Evolutionary conservation across 1,140 invertebrate genomes (phyloP).

Genomic region (Diplogasteroides magnus): DNA sequence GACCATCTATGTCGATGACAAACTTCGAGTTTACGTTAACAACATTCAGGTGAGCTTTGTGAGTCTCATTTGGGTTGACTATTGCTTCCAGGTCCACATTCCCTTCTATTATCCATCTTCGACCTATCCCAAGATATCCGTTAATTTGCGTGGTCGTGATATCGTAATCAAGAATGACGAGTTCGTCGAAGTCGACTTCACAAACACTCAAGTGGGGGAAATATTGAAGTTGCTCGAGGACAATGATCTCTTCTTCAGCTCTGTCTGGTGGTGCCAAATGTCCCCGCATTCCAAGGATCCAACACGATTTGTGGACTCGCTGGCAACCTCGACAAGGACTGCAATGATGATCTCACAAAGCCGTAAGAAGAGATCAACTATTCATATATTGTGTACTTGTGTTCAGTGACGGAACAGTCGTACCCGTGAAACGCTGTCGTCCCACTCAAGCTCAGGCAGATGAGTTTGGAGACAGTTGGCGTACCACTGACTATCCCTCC

Average conservation of each 20-base stretch:
- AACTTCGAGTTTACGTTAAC: slow-evolving; percentile 7
- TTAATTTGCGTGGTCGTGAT: neutral
- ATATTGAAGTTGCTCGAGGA: slow-evolving; percentile 6
- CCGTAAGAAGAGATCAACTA: slow-evolving; percentile 10
- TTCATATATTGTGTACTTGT: slow-evolving; percentile 2
- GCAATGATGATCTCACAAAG: slow-evolving; percentile 24
- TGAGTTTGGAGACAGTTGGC: neutral
- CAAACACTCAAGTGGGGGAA: neutral
- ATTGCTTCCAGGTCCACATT: slow-evolving; percentile 2
- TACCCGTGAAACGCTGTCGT: neutral
- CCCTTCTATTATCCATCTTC: neutral
- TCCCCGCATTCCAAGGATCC: slow-evolving; percentile 27
- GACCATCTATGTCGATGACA: slow-evolving; percentile 12
- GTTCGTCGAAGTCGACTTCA: slow-evolving; percentile 10
- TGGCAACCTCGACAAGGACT: slow-evolving; percentile 33
- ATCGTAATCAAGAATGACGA: slow-evolving; percentile 11
- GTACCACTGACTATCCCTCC: neutral
- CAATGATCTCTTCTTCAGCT: slow-evolving; percentile 2
- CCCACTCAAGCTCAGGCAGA: neutral
- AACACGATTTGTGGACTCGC: slow-evolving; percentile 32
- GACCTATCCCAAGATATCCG: neutral
- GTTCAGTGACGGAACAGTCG: slow-evolving; percentile 6
- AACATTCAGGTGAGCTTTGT: slow-evolving; percentile 2
- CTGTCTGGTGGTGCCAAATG: slow-evolving; percentile 28
- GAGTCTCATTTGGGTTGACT: slow-evolving; percentile 1